Conservation (phyloP, 2,797 vertebrate species). For the Amphiprion clarkii region DNA sequence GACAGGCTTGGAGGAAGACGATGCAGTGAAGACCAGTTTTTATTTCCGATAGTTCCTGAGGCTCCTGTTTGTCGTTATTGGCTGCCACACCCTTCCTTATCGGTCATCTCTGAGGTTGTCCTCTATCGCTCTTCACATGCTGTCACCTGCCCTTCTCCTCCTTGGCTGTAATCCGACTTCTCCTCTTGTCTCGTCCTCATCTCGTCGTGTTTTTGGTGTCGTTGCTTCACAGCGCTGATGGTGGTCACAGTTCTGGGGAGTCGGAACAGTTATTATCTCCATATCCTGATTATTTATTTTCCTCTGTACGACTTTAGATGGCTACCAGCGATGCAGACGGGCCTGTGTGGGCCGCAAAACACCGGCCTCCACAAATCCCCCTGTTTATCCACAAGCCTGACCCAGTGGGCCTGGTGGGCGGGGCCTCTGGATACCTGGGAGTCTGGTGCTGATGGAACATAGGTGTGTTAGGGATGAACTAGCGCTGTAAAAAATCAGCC, state of each 20-base stretch:
- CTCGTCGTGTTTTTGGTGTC: constrained; percentile 56
- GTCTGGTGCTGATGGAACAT: constrained; percentile 14
- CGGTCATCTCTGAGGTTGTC: constrained; percentile 48
- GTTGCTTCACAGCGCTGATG: constrained; percentile 30
- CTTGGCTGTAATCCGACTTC: constrained; percentile 38
- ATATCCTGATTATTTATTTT: constrained; percentile 79
- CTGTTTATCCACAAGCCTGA: constrained; percentile 85
- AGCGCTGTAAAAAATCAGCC: not conserved
- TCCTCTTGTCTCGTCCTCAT: constrained; percentile 42
- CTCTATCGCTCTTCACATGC: constrained; percentile 52
- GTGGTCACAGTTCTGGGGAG: constrained; percentile 41
- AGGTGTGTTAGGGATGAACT: constrained; percentile 53
- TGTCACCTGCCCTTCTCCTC: constrained; percentile 36
- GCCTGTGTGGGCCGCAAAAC: constrained; percentile 74
- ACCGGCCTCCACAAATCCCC: constrained; percentile 73
- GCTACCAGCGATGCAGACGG: constrained; percentile 80
- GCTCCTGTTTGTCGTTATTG: not conserved
- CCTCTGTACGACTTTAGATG: constrained; percentile 80
- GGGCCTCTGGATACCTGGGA: not conserved
- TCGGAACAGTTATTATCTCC: constrained; percentile 73
- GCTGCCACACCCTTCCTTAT: constrained; percentile 34
- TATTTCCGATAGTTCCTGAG: not conserved
- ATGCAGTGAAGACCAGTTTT: not conserved
- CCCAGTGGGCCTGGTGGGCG: constrained; percentile 62
- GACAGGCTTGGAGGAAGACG: too few species aligned